These are phyloP conservation scores for Periparus ater DNA, from an alignment of 2,797 vertebrate genomes.

Conservation along the genomic window DNA sequence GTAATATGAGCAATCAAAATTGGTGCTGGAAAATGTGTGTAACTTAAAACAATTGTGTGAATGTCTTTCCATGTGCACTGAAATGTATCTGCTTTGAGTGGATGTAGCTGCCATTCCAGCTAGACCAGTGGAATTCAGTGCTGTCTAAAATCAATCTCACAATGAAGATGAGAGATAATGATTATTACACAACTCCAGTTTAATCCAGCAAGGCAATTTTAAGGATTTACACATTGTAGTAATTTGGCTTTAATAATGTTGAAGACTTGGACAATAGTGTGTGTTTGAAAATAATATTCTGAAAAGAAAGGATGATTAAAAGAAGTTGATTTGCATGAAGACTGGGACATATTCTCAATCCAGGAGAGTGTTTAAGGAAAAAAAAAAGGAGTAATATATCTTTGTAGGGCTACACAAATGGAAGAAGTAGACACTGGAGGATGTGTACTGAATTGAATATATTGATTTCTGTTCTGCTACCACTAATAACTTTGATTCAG, in stretches of 20 bases:
- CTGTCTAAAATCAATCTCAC: not conserved
- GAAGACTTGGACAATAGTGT: not conserved
- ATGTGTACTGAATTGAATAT: not conserved
- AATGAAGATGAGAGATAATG: not conserved
- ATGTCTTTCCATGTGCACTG: not conserved
- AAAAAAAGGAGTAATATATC: not conserved
- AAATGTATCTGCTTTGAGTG: not conserved
- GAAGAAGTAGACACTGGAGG: not conserved
- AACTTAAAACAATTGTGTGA: not conserved
- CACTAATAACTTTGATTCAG: not conserved
- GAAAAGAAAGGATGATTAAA: not conserved
- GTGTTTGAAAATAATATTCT: not conserved
- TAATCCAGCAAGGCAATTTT: not conserved
- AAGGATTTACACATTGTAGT: not conserved
- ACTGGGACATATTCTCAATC: not conserved
- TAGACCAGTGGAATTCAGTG: not conserved
- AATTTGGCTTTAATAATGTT: not conserved
- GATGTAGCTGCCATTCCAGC: not conserved
- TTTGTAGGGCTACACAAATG: not conserved
- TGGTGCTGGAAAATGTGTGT: not conserved
- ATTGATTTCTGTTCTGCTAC: conserved; percentile 1
- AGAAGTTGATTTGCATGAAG: not conserved
- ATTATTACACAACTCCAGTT: not conserved
- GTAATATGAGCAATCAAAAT: not conserved
- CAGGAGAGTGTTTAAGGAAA: not conserved